phyloP scores from a whole-genome alignment of 2,888 invertebrate species.

The Callinectes sapidus region DNA sequence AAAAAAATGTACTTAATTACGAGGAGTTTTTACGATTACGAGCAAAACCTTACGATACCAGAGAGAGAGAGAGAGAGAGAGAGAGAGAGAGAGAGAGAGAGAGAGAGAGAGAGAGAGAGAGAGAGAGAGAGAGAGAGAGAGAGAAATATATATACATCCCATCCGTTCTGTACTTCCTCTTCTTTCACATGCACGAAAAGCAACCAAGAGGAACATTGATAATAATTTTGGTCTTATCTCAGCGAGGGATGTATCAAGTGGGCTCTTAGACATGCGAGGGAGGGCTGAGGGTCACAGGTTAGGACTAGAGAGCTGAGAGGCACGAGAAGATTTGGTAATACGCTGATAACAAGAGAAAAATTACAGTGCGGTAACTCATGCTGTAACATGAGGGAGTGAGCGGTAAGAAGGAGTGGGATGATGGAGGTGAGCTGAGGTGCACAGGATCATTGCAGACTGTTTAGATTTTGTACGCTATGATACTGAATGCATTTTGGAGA shows the following conservation, averaged over 20 bases:
- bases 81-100: conserved; percentile 2
- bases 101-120: neutral
- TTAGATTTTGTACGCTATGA: neutral
- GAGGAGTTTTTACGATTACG: neutral
- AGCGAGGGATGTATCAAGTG: neutral
- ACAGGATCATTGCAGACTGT: neutral
- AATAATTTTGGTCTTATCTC: neutral
- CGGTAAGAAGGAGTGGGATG: neutral
- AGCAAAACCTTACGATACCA: neutral
- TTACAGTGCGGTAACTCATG: neutral
- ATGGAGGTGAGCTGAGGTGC: neutral
- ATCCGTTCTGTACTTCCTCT: neutral
- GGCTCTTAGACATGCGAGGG: neutral
- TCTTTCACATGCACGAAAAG: neutral
- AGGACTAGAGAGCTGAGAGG: neutral
- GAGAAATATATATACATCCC: neutral
- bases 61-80: conserved; percentile 20
- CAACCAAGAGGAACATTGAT: neutral
- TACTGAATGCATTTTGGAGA: neutral
- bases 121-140: too few species aligned
- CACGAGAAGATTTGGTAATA: neutral
- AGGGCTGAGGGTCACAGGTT: neutral
- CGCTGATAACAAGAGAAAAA: neutral
- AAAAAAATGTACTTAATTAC: neutral
- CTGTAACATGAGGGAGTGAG: neutral